Base-by-base conservation (phyloP, 2,888 invertebrate genomes). In the Trissolcus brochymenae region DNA sequence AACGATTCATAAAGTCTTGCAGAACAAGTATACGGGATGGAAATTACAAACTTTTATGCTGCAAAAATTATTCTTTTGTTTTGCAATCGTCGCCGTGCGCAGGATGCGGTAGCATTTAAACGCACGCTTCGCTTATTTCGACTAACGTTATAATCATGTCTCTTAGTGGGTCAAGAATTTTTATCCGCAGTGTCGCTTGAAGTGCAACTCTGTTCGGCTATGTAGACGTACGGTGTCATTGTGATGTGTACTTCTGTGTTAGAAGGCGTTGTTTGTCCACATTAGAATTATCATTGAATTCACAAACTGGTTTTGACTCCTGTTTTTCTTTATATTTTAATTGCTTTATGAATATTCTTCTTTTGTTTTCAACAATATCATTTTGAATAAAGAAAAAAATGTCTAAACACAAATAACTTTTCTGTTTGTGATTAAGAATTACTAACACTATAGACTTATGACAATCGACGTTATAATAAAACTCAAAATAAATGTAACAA, bases 131-230 rank as follows among this genome's bases (percentile, higher is more conserved):
- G 61, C 61, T 76, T 64, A 70, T 70, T 76, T 66, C 40, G 65
- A 65, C 65, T 65, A 70, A 76, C 60, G 65, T 70, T 65, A 70
- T 76, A 70, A 76, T 76, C 76, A 70, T 60, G 56, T 29, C 60
- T 70, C 70, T 70, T 65, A 76, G 76, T 76, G 70, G 76, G 76
- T 75, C 75, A 75, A 75, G 75, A 75, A 70, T 75, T 68, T 75
- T 75, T 57, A 62, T 46, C 29, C 56, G 62, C 29, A 11, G 53
- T 49, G 46, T 56, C 56, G 40, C 17, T 19, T 49, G 61, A 54
- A 49, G 56, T 17, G 50, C 62, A 29, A 61, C 40, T 51, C 16
- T 41, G 59, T 35, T 64, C 16, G 16, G 50, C 17, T 41, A 29
- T 16, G 7, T 56, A 40, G 43, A 25, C n/a, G 51, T 29, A 51